Evolutionary conservation across 2,888 invertebrate species (phyloP).

Genomic region (Chrysolina americana): DNA sequence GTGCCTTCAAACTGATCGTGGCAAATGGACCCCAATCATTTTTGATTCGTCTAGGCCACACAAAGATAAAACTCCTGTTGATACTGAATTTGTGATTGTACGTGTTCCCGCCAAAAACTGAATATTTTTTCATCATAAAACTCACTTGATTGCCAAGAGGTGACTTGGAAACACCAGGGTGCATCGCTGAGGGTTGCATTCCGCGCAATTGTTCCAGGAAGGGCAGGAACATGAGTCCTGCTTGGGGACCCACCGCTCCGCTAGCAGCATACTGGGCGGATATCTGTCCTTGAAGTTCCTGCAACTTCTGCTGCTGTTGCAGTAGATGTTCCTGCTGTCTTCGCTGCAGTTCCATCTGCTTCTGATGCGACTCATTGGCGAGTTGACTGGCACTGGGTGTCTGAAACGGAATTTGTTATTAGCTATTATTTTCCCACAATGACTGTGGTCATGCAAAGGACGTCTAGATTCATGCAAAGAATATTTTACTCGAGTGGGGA

Average conservation of each 20-base stretch:
- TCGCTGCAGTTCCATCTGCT: slow-evolving; percentile 80
- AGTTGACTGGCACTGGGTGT: slow-evolving; percentile 63
- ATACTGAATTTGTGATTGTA: too few relatives aligned
- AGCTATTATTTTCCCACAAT: not conserved
- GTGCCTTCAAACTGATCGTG: too few relatives aligned
- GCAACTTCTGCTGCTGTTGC: slow-evolving; percentile 73
- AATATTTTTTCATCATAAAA: too few relatives aligned
- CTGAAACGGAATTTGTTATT: slow-evolving; percentile 44
- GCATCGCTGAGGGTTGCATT: slow-evolving; percentile 63
- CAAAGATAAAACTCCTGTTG: too few relatives aligned
- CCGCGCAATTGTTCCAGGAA: slow-evolving; percentile 77
- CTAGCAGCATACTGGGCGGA: slow-evolving; percentile 70
- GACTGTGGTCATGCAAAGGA: too few relatives aligned
- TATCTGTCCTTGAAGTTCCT: slow-evolving; percentile 75
- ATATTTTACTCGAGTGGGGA: too few relatives aligned
- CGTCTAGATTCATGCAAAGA: too few relatives aligned
- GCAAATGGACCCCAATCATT: too few relatives aligned
- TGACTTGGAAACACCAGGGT: slow-evolving; percentile 62
- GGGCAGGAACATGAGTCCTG: slow-evolving; percentile 78
- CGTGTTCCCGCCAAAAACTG: too few relatives aligned
- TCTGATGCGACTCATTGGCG: slow-evolving; percentile 72
- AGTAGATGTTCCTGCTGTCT: slow-evolving; percentile 75
- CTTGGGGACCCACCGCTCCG: slow-evolving; percentile 72
- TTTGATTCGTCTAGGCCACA: too few relatives aligned
- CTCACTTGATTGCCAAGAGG: slow-evolving; percentile 67